These are phyloP conservation scores for Amblyopsis rosae DNA, from an alignment of 2,113 vertebrate species.

Conservation along the genomic window DNA sequence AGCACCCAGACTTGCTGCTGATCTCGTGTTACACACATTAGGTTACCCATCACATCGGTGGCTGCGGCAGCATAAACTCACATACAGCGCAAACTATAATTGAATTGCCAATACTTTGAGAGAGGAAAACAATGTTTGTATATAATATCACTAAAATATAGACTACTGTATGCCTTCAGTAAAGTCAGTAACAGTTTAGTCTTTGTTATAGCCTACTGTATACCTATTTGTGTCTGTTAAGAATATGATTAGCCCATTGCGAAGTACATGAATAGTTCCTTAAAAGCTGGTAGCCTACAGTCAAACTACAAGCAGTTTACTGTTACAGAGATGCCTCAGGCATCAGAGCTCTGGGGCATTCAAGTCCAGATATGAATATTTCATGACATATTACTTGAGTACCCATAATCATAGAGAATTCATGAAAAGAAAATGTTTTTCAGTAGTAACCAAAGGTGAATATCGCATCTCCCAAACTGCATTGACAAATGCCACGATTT, in stretches of 20 bases:
- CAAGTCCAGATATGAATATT: constrained; percentile 57
- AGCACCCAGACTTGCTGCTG: not conserved
- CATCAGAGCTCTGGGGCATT: constrained; percentile 46
- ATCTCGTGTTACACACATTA: not conserved
- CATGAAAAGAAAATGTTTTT: constrained; percentile 25
- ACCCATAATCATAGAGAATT: constrained; percentile 49
- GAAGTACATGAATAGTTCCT: too few relatives aligned
- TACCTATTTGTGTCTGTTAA: too few relatives aligned
- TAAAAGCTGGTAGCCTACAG: constrained; percentile 12
- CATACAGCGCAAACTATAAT: not conserved
- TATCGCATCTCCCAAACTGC: not conserved
- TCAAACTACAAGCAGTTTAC: constrained; percentile 52
- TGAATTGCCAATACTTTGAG: not conserved
- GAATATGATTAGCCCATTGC: too few relatives aligned
- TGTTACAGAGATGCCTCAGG: constrained; percentile 49
- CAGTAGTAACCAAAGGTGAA: too few relatives aligned
- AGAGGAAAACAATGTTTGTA: too few relatives aligned
- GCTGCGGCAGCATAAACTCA: not conserved
- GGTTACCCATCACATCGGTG: not conserved
- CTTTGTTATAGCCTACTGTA: too few relatives aligned
- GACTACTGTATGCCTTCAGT: too few relatives aligned
- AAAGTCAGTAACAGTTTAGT: too few relatives aligned
- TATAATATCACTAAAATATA: too few relatives aligned
- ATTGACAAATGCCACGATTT: constrained; percentile 29
- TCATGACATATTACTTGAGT: constrained; percentile 50